Evolutionary conservation across 35 echinoderm and acorn worm species (phyloP).

Genomic region (Nesometra sesokonis): DNA sequence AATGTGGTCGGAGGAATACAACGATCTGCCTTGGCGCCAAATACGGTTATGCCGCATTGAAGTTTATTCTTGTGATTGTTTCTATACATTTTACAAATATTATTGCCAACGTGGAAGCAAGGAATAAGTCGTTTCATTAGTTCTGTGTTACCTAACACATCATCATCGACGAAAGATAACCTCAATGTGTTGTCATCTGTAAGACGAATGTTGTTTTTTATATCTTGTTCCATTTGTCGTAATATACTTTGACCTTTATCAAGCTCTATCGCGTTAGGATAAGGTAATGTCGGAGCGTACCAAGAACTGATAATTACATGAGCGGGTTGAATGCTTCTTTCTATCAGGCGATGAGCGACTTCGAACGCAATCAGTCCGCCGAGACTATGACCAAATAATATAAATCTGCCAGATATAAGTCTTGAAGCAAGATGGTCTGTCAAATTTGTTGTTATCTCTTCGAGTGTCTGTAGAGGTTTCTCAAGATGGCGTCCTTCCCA

Average conservation of each 20-base stretch:
- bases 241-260: background rate
- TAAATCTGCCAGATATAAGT: background rate
- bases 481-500: conserved; percentile 4
- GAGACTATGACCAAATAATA: conserved; percentile 12
- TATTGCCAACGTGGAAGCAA: background rate
- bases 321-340: background rate
- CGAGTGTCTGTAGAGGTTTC: background rate
- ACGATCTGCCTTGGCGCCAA: background rate
- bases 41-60: background rate
- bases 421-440: background rate
- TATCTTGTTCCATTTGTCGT: background rate
- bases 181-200: background rate
- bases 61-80: background rate
- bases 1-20: background rate
- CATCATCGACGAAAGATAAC: background rate
- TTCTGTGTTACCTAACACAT: background rate
- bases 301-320: background rate
- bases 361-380: conserved; percentile 13
- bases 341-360: background rate
- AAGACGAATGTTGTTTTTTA: background rate
- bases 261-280: background rate
- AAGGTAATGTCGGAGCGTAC: background rate
- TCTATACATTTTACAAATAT: background rate
- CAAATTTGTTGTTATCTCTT: background rate
- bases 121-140: background rate